Percentiles rank a stretch among this genome's conserved stretches.
phyloP scores from a whole-genome alignment of 2,113 vertebrate genomes.

The Castor canadensis region DNA sequence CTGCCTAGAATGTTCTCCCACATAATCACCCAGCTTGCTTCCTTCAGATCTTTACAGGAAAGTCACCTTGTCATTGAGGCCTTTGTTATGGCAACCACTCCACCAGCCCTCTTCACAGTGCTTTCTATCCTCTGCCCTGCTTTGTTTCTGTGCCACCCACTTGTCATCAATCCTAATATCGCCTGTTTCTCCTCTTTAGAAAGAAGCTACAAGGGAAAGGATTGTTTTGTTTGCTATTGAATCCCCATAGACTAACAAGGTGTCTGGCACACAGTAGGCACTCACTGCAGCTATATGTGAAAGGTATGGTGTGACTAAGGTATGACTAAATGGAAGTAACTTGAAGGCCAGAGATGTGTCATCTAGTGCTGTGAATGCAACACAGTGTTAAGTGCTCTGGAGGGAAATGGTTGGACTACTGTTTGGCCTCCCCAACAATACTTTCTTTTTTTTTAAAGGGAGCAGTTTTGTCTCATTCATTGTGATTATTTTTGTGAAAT shows the following conservation, averaged over 20 bases:
- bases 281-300: neutral
- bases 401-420: neutral
- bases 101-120: neutral
- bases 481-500: neutral
- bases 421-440: neutral
- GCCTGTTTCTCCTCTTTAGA: neutral
- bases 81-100: neutral
- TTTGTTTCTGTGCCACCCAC: neutral
- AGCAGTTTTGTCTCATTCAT: neutral
- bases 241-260: neutral
- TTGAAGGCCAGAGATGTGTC: neutral
- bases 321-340: neutral
- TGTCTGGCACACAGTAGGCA: neutral
- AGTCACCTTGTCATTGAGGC: neutral
- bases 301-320: neutral
- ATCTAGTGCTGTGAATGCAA: neutral
- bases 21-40: neutral
- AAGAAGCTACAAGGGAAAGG: neutral
- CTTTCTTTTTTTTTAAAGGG: neutral
- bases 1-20: neutral
- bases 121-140: neutral
- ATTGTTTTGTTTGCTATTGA: neutral
- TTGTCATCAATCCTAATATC: neutral
- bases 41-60: neutral
- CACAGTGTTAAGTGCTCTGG: neutral